A percentile compares a stretch with the other conserved stretches of the same genome.
These are phyloP conservation scores for Drosophila mojavensis DNA, from an alignment of 1,140 invertebrate species.

Conservation along the genomic window DNA sequence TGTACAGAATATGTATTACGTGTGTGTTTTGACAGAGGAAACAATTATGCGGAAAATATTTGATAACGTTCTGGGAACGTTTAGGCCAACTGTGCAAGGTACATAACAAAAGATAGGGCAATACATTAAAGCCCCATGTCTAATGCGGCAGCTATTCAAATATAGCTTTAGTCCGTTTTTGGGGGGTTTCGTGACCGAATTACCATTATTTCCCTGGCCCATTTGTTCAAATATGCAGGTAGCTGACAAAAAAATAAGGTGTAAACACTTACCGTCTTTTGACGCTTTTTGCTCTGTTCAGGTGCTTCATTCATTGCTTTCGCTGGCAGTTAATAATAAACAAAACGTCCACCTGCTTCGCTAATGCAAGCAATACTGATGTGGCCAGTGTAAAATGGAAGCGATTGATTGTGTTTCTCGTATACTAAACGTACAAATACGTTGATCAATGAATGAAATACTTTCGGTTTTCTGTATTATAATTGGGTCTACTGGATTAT, in stretches of 20 bases:
- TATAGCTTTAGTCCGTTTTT: conserved; percentile 1
- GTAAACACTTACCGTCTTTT: conserved; percentile 64
- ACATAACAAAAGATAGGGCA: background rate
- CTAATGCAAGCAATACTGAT: conserved; percentile 63
- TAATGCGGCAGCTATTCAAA: conserved; percentile 27
- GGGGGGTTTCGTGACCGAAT: conserved; percentile 17
- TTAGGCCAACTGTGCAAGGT: conserved; percentile 8
- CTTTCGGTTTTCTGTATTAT: background rate
- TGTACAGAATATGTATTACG: background rate
- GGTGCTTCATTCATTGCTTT: conserved; percentile 65
- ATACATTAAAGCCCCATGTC: background rate
- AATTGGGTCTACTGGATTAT: background rate
- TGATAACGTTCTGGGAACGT: background rate
- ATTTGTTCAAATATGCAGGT: conserved; percentile 62
- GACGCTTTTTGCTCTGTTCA: conserved; percentile 75
- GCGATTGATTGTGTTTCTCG: conserved; percentile 24
- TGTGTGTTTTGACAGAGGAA: background rate
- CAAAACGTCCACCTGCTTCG: conserved; percentile 42
- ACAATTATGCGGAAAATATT: no score
- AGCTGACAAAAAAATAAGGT: background rate
- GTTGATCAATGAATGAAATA: conserved; percentile 64
- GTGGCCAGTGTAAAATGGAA: conserved; percentile 22
- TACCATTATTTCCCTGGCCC: conserved; percentile 37
- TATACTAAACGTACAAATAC: conserved; percentile 11
- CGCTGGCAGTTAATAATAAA: conserved; percentile 31